Base-by-base conservation (phyloP, 2,888 invertebrate species). In the Heliconius ethilla region DNA sequence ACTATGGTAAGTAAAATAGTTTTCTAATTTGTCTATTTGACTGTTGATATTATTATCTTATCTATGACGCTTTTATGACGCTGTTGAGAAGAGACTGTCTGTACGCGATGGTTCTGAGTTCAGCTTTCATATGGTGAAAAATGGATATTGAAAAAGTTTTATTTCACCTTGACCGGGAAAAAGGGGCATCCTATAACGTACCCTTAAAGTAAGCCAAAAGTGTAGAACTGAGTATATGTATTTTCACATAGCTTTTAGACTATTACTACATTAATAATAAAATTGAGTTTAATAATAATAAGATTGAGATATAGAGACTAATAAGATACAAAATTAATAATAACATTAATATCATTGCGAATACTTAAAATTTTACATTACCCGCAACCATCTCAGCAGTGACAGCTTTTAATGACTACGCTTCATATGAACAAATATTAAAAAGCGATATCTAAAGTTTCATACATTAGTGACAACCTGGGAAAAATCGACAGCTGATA, bases 401-500 rank as follows among this genome's bases (percentile, higher is more conserved):
- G 9, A 2, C 65, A 66, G 0, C 15, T 18, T 33, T 66, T 7
- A 33, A 27, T 7, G 3, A 66, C 29, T 7, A 33, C 5, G 33
- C 33, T 66, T 3, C 22, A 66, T 22, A 18, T 29, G n/a, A 0
- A 62, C 10, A 62, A 62, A n/a, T 55, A n/a, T 59, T 73, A 37
- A 70, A n/a, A 33, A 72, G 11, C 62, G 27, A 67, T 33, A 37
- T 70, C 62, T 72, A 37, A 13, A 59, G 29, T 15, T 22, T 22
- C 73, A 29, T 40, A 45, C 18, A 66, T 70, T 55, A 55, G 73
- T 75, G 73, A 70, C 67, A 70, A 62, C 62, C 33, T 78, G 70
- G 55, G 62, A 76, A 51, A 65, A 66, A 78, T 76, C 66, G 78
- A 76, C 76, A 59, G 65, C 70, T 66, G 73, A 76, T 78, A 55